Conservation (phyloP, 2,797 vertebrate species). For the Acropternis orthonyx region DNA sequence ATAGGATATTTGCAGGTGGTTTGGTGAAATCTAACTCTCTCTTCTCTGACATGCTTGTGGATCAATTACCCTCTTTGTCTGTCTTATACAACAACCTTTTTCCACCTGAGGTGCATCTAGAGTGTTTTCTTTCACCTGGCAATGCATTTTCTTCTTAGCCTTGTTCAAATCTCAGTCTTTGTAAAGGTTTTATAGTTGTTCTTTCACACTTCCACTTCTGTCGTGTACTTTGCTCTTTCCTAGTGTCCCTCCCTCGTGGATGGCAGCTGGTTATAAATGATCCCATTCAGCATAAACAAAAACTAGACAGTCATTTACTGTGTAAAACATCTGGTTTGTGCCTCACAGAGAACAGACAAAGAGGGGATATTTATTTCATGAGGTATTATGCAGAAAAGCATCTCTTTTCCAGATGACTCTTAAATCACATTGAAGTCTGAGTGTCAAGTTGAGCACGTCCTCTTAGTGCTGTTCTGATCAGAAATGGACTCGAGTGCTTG, state of each 20-base stretch:
- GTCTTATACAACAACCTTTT: background rate
- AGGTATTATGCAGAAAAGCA: background rate
- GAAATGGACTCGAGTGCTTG: background rate
- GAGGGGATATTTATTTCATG: background rate
- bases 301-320: background rate
- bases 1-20: background rate
- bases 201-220: background rate
- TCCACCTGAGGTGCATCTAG: background rate
- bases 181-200: background rate
- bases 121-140: background rate
- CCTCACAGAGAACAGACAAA: background rate
- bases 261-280: conserved; percentile 51
- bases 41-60: background rate
- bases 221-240: background rate
- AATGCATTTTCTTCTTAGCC: background rate
- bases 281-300: conserved; percentile 20
- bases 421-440: background rate
- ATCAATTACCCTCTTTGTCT: background rate
- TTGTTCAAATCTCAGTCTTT: background rate
- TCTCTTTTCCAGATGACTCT: conserved; percentile 10
- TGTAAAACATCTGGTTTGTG: conserved; percentile 40
- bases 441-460: background rate
- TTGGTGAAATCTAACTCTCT: background rate
- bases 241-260: background rate
- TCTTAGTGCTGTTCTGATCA: background rate